A percentile compares a stretch with the other conserved stretches of the same genome.
phyloP scores from a whole-genome alignment of 2,888 invertebrate genomes.

The Limenitis camilla region DNA sequence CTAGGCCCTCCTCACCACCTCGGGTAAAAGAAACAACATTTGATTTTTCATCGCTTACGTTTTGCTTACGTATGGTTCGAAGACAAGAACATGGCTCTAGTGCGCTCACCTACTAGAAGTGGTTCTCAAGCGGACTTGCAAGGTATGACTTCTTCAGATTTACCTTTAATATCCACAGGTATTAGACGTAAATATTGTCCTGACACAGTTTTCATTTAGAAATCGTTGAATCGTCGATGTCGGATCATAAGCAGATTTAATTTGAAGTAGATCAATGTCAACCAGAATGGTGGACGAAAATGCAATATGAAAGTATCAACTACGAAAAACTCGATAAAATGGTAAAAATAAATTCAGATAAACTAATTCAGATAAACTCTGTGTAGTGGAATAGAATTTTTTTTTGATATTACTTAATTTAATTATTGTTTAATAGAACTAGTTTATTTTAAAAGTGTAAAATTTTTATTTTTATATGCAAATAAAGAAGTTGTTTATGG shows the following conservation, averaged over 20 bases:
- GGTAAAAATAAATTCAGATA: background rate
- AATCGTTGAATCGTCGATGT: constrained; percentile 20
- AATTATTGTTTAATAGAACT: too few species aligned
- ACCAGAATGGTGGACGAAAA: background rate
- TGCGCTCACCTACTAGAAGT: background rate
- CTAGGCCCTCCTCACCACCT: too few species aligned
- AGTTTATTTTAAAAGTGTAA: too few species aligned
- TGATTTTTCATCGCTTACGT: too few species aligned
- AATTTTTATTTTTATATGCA: too few species aligned
- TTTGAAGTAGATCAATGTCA: constrained; percentile 10
- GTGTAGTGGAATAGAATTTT: background rate
- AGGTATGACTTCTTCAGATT: background rate
- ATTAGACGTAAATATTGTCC: too few species aligned
- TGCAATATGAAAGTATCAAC: constrained; percentile 15
- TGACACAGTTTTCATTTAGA: constrained; percentile 6
- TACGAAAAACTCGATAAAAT: constrained; percentile 9
- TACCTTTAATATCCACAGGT: too few species aligned
- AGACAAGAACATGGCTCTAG: too few species aligned
- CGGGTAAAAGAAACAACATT: too few species aligned
- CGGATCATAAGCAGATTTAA: too few species aligned
- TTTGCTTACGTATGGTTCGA: too few species aligned
- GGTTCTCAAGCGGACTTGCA: constrained; percentile 12
- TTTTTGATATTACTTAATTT: too few species aligned
- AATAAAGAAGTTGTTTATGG: background rate
- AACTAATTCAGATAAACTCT: background rate